A percentile compares a stretch with the other conserved stretches of the same genome.
These are phyloP conservation scores for Drosophila nannoptera DNA, from an alignment of 1,140 invertebrate genomes.

Conservation along the genomic window DNA sequence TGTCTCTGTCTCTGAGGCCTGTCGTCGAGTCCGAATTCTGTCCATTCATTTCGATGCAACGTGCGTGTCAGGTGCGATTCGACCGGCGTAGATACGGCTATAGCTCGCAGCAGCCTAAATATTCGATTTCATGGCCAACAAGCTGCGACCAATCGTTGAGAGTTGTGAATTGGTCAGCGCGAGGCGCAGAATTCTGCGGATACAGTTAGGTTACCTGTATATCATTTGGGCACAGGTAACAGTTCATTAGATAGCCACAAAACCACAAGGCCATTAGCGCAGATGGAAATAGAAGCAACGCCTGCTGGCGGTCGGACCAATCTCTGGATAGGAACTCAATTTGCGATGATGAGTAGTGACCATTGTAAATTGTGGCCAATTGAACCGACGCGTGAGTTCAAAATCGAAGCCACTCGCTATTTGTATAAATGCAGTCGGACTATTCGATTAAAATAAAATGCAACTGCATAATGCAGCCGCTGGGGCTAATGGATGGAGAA, in stretches of 20 bases:
- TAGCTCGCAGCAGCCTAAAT: neutral
- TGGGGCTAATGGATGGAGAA: slow-evolving; percentile 22
- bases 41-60: no score
- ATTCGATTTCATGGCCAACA: slow-evolving; percentile 26
- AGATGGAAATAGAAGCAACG: slow-evolving; percentile 1
- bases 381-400: slow-evolving; percentile 40
- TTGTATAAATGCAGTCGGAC: neutral
- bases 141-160: slow-evolving; percentile 9
- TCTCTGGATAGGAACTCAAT: slow-evolving; percentile 16
- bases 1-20: no score
- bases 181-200: slow-evolving; percentile 11
- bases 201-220: slow-evolving; percentile 22
- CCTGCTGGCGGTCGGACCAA: neutral
- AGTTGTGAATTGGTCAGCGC: neutral
- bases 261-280: slow-evolving; percentile 28
- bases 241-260: slow-evolving; percentile 14
- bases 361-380: slow-evolving; percentile 33
- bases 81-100: neutral
- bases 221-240: slow-evolving; percentile 33
- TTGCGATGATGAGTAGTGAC: slow-evolving; percentile 3
- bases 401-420: slow-evolving; percentile 18
- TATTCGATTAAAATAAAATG: slow-evolving; percentile 17
- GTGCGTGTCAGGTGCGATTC: no score
- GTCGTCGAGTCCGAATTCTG: no score
- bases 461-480: slow-evolving; percentile 11